Evolutionary conservation across 2,888 invertebrate genomes (phyloP), one percentile per base, ranked within the genome.

Genomic region (Cenopis cana): DNA sequence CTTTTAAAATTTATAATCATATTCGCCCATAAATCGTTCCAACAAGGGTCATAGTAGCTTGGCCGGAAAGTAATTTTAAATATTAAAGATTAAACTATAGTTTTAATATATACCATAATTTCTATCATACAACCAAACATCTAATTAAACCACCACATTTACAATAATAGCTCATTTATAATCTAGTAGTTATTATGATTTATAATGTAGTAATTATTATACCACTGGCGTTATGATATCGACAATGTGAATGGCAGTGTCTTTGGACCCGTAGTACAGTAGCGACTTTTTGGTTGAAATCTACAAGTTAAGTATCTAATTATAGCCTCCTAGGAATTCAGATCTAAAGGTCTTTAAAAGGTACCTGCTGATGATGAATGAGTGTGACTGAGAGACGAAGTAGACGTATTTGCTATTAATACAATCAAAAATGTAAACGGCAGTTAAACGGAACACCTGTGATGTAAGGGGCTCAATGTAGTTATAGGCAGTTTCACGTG

Each of bases 131-230:
- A 29, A 49, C 61, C 11, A 55, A 56, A 62, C 56, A 36, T 49
- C 56, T 56, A 20, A 50, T 69, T 62, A 60, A 46, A 3, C 33
- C 12, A 36, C 14, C 49, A 55, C 55, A 11, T 61, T 54, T 20
- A 49, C 33, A 36, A 55, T 61, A 46, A 62, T n/a, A 18, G 20
- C 61, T 62, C 61, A 24, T 69, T 69, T 36, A 52, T 68, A 59
- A 36, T 49, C 17, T 49, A 18, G 12, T 57, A 36, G 56, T 56
- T 56, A 62, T 36, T 12, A 33, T 36, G n/a, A 24, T 69, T 69
- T 36, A 52, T 68, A 59, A 36, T 49, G 12, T 49, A 18, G 12
- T 57, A 36, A 62, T 56, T 56, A 62, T 36, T 12, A 33, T 36
- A 12, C n/a, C 12, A 17, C 20, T 38, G n/a, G 18, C 33, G 55